phyloP scores from a whole-genome alignment of 1,140 invertebrate species.

The Conus betulinus region DNA sequence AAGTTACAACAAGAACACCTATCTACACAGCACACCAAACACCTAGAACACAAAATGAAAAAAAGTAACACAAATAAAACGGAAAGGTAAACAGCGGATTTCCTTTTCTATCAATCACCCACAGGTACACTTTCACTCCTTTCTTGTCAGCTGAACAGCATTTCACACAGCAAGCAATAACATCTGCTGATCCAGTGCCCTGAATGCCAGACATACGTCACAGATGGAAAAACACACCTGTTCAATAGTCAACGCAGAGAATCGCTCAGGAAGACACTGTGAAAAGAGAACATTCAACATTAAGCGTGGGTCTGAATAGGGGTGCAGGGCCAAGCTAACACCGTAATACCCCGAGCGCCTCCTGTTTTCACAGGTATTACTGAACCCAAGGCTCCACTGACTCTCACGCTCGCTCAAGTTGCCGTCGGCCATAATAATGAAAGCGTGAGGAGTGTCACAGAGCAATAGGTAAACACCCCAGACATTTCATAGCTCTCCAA shows the following conservation, averaged over 20 bases:
- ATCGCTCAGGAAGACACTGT: neutral
- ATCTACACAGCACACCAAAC: too few species aligned
- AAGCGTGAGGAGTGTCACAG: neutral
- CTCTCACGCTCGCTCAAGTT: neutral
- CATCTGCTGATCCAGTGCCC: neutral
- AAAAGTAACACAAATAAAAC: neutral
- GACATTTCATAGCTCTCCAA: neutral
- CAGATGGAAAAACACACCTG: neutral
- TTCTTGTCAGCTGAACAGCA: neutral
- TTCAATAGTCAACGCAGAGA: neutral
- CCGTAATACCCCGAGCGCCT: neutral
- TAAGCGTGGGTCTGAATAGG: neutral
- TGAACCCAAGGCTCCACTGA: neutral
- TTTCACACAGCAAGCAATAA: neutral
- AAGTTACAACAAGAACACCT: too few species aligned
- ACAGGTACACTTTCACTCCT: neutral
- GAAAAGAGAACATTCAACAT: too few species aligned
- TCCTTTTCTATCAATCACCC: neutral
- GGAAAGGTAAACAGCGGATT: neutral
- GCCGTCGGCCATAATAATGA: neutral
- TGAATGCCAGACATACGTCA: neutral
- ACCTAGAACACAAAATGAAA: neutral
- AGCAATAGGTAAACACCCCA: neutral
- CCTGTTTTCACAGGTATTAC: conserved; percentile 7
- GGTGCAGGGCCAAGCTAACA: neutral